Conservation (phyloP, 2,113 vertebrate genomes). For the Laterallus jamaicensis region DNA sequence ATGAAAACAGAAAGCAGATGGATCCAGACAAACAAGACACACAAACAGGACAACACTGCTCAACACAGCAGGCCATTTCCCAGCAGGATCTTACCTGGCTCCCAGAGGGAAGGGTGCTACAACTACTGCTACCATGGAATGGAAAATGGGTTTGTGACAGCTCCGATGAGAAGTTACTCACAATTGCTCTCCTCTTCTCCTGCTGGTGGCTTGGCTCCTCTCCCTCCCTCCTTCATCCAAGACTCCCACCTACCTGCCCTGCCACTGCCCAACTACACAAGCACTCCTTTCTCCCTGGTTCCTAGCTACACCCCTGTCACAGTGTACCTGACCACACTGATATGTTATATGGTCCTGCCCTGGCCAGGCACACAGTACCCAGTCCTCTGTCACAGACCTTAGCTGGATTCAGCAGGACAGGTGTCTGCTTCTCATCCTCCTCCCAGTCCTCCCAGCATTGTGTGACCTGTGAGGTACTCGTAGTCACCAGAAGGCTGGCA, state of each 20-base stretch:
- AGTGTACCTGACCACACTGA: not conserved
- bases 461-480: not conserved
- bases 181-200: conserved; percentile 44
- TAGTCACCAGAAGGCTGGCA: not conserved
- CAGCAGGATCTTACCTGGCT: conserved; percentile 55
- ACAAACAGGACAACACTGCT: conserved; percentile 53
- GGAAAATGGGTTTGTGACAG: not conserved
- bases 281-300: not conserved
- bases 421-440: not conserved
- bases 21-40: conserved; percentile 30
- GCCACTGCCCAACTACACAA: not conserved
- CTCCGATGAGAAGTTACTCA: conserved; percentile 48
- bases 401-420: not conserved
- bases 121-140: conserved; percentile 33
- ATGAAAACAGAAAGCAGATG: conserved; percentile 59
- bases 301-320: not conserved
- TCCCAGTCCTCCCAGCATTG: not conserved
- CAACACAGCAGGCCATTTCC: conserved; percentile 32
- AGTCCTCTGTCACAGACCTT: not conserved
- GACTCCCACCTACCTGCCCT: not conserved
- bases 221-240: not conserved
- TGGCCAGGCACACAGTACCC: not conserved
- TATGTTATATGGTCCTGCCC: not conserved
- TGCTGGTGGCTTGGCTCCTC: not conserved
- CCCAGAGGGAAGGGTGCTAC: conserved; percentile 15